These are phyloP conservation scores for Uropsilus gracilis DNA, from an alignment of 2,113 vertebrate genomes.

Conservation along the genomic window DNA sequence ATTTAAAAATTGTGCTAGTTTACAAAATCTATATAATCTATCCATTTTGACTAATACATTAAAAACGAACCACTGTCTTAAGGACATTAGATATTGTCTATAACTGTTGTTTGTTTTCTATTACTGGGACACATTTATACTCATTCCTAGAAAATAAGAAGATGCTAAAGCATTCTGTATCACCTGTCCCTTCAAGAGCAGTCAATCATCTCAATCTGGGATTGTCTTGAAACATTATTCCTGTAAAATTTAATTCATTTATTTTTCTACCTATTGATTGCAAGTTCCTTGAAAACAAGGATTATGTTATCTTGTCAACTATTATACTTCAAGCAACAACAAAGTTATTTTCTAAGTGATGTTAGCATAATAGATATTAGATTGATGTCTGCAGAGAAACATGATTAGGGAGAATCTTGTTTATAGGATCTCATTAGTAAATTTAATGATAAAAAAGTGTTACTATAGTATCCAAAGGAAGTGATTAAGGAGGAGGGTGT, in stretches of 20 bases:
- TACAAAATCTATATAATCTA: background rate
- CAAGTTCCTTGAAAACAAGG: background rate
- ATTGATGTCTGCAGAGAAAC: background rate
- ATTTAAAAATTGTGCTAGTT: too few relatives aligned
- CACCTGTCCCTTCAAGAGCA: background rate
- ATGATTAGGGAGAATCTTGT: background rate
- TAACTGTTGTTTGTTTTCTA: background rate
- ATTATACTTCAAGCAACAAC: background rate
- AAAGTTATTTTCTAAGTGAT: background rate
- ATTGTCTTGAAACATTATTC: background rate
- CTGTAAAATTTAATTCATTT: background rate
- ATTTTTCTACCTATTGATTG: background rate
- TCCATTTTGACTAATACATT: background rate
- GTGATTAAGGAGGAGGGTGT: accelerated
- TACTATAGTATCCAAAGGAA: background rate
- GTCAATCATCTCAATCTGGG: background rate
- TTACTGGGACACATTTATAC: background rate
- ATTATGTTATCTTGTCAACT: background rate
- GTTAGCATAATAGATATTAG: background rate
- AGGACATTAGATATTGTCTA: background rate
- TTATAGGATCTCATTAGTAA: background rate
- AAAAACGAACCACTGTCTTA: too few relatives aligned
- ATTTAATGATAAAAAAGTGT: background rate
- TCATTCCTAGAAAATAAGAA: constrained; percentile 11
- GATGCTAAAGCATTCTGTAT: too few relatives aligned